phyloP scores from a whole-genome alignment of 1,140 invertebrate species.

The Zaprionus nigranus region DNA sequence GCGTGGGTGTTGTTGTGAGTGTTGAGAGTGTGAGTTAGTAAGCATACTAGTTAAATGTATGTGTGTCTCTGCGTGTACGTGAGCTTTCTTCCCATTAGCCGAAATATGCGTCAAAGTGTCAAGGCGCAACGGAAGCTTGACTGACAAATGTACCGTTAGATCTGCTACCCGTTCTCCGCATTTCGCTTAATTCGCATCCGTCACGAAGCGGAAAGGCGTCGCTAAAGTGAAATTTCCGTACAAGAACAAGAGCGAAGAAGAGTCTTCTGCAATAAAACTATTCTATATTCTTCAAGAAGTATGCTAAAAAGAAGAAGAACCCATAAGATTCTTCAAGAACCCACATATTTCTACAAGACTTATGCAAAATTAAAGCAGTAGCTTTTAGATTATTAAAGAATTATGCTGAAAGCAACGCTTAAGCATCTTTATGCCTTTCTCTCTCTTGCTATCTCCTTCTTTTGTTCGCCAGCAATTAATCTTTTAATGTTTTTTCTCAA shows the following conservation, averaged over 20 bases:
- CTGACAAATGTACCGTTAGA: slow-evolving; percentile 57
- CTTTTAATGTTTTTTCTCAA: slow-evolving; percentile 38
- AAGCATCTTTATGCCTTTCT: neutral
- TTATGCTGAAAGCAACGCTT: slow-evolving; percentile 26
- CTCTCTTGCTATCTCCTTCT: neutral
- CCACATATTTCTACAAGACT: neutral
- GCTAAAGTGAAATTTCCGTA: slow-evolving; percentile 34
- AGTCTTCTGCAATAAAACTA: neutral
- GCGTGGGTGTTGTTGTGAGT: neutral
- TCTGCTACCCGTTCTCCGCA: slow-evolving; percentile 37
- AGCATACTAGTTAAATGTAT: neutral
- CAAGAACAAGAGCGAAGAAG: neutral
- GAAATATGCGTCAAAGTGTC: slow-evolving; percentile 62
- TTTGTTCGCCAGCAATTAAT: slow-evolving; percentile 39
- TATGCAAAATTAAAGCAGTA: neutral
- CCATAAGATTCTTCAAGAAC: neutral
- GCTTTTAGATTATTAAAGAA: slow-evolving; percentile 20
- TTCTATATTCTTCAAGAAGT: neutral
- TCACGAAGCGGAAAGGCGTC: slow-evolving; percentile 40
- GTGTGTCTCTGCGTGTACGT: neutral
- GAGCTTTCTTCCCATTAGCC: slow-evolving; percentile 65
- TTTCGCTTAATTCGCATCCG: slow-evolving; percentile 50
- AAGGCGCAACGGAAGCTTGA: slow-evolving; percentile 62
- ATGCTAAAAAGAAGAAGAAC: neutral
- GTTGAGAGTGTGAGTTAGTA: neutral